A percentile compares a stretch with the other conserved stretches of the same genome.
Conservation (phyloP, 2,797 vertebrate genomes). For the Crocidura indochinensis region DNA sequence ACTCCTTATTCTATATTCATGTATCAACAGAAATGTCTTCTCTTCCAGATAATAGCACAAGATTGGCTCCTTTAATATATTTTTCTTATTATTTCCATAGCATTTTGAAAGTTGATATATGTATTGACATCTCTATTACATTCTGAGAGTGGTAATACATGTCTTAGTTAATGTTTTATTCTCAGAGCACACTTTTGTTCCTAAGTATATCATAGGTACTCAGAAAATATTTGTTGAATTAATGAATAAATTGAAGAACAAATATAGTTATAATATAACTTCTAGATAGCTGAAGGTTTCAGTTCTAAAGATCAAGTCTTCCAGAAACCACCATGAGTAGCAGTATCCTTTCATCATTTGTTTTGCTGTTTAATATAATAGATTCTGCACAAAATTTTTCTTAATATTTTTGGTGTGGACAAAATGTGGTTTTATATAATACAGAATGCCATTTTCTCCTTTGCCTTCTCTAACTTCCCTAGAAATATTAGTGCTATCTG, state of each 20-base stretch:
- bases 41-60: not conserved
- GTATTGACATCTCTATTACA: not conserved
- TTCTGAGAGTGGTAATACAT: not conserved
- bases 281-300: slow-evolving; percentile 11
- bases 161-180: slow-evolving; percentile 27
- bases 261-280: not conserved
- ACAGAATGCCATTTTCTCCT: slow-evolving; percentile 2
- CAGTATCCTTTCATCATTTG: not conserved
- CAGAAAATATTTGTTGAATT: slow-evolving; percentile 50
- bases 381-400: slow-evolving; percentile 1
- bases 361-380: slow-evolving; percentile 39
- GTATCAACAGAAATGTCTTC: slow-evolving; percentile 4
- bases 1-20: not conserved
- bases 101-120: not conserved
- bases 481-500: not conserved
- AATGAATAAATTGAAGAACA: slow-evolving; percentile 34
- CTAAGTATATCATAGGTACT: not conserved
- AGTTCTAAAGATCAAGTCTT: slow-evolving; percentile 25
- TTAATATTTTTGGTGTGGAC: slow-evolving; percentile 10
- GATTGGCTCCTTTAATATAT: not conserved
- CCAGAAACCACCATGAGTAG: slow-evolving; percentile 34
- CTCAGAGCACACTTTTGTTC: slow-evolving; percentile 1
- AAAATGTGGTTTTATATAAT: not conserved
- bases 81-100: not conserved
- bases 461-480: slow-evolving; percentile 18